Base-by-base conservation (phyloP, 2,113 vertebrate genomes). In the Lipotes vexillifer region DNA sequence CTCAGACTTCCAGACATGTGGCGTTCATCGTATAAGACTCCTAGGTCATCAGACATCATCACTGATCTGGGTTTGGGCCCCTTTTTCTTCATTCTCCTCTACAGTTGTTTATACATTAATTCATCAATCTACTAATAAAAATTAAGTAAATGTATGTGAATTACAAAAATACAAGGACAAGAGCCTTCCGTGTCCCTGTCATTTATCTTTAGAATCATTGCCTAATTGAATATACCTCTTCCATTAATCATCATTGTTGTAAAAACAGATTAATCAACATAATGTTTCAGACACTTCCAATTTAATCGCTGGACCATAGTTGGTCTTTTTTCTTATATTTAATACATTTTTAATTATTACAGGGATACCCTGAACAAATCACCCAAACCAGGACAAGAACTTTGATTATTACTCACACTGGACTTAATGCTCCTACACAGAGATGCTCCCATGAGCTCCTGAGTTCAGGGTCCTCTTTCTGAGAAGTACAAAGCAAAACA, bases 381-480 rank as follows among this genome's bases (percentile, higher is more conserved):
- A 5, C 29, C 86, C 66, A 13, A 69, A 36, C 78, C 33, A 52
- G 18, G 31, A 36, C 18, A 36, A 87, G 23, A 49, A 29, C 52
- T 15, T 21, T 23, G 14, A 20, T 15, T 4, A 25, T 10, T 31
- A 81, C 87, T 72, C 81, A 96, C 80, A 12, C 6, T 44, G 31
- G 71, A 38, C 29, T 36, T 18, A 1, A 6, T 1, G n/a, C 31
- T 71, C 8, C 52, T 12, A 12, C 10, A 38, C 9, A 29, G 75
- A 5, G 31, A 25, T 0, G 38, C 59, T 25, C 1, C 6, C 31
- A 0, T 9, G 52, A 27, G 10, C 10, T 9, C 31, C 33, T 4
- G 2, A 20, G 21, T 2, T 8, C 84, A 3, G 38, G 0, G 10
- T 3, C 18, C 23, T 77, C 0, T 3, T 63, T 36, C 90, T 69